A percentile compares a stretch with the other conserved stretches of the same genome.
Evolutionary conservation across 2,113 vertebrate genomes (phyloP).

Genomic region (Thryonomys swinderianus): DNA sequence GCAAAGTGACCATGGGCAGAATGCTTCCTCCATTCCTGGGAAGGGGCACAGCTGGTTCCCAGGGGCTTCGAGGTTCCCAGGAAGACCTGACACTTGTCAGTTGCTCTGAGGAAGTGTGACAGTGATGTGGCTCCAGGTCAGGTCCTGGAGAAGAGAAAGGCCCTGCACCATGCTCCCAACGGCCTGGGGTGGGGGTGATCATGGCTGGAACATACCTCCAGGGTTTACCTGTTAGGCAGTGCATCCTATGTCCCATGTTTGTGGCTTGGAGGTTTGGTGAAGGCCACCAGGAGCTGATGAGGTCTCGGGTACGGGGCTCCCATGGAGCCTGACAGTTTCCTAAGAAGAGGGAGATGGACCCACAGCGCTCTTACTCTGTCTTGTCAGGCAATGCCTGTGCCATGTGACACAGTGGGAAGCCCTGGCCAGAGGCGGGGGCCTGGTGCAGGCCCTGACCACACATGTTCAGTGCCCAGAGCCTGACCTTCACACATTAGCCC

Average conservation of each 20-base stretch:
- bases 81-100: not conserved
- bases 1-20: not conserved
- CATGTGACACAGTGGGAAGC: not conserved
- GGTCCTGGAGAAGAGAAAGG: no score
- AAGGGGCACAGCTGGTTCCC: not conserved
- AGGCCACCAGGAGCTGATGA: not conserved
- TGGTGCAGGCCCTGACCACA: not conserved
- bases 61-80: not conserved
- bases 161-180: not conserved
- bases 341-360: not conserved
- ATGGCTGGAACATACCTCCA: not conserved
- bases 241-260: not conserved
- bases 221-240: not conserved
- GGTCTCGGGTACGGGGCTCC: not conserved
- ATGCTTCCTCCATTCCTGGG: not conserved
- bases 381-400: not conserved
- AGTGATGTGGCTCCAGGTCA: not conserved
- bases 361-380: not conserved
- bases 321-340: not conserved
- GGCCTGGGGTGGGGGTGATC: not conserved
- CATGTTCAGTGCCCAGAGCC: not conserved
- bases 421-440: not conserved
- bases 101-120: not conserved
- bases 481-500: not conserved
- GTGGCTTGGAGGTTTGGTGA: not conserved